A percentile compares a stretch with the other conserved stretches of the same genome.
Evolutionary conservation across 2,888 invertebrate genomes (phyloP).

Genomic region (Microplitis manilae): DNA sequence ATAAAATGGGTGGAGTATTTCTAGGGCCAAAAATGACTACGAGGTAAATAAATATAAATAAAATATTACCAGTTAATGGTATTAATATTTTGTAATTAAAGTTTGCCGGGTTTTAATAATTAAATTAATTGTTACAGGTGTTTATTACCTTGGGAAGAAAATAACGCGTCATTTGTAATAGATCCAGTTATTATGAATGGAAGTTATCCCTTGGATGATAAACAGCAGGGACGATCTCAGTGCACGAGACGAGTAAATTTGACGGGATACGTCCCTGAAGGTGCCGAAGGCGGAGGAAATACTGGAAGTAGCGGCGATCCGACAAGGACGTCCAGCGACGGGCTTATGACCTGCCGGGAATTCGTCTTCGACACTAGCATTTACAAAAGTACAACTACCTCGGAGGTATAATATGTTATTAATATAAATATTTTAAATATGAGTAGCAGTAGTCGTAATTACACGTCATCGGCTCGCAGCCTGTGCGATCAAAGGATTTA

Average conservation of each 20-base stretch:
- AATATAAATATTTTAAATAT: constrained; percentile 34
- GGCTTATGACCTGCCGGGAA: constrained; percentile 71
- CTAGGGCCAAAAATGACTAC: constrained; percentile 78
- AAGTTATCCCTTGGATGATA: constrained; percentile 74
- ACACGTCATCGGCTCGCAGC: constrained; percentile 13
- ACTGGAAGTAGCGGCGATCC: constrained; percentile 43
- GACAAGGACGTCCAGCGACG: constrained; percentile 41
- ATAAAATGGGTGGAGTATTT: constrained; percentile 82
- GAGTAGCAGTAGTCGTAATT: constrained; percentile 1
- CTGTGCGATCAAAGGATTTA: not conserved
- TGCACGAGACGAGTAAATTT: constrained; percentile 72
- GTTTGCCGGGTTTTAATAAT: constrained; percentile 31
- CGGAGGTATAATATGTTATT: constrained; percentile 73
- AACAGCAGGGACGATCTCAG: constrained; percentile 72
- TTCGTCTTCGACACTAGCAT: constrained; percentile 77
- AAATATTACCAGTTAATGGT: not conserved
- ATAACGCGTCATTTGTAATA: constrained; percentile 73
- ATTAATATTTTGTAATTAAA: not conserved
- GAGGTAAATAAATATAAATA: constrained; percentile 70
- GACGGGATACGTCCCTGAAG: constrained; percentile 58
- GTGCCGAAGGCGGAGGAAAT: constrained; percentile 39
- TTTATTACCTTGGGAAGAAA: constrained; percentile 74
- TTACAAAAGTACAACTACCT: constrained; percentile 78
- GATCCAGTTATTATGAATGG: constrained; percentile 71
- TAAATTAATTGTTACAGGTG: constrained; percentile 72